Evolutionary conservation across 2,797 vertebrate species (phyloP), one percentile per base, ranked within the genome.

Genomic region (Enteromius fasciolatus): DNA sequence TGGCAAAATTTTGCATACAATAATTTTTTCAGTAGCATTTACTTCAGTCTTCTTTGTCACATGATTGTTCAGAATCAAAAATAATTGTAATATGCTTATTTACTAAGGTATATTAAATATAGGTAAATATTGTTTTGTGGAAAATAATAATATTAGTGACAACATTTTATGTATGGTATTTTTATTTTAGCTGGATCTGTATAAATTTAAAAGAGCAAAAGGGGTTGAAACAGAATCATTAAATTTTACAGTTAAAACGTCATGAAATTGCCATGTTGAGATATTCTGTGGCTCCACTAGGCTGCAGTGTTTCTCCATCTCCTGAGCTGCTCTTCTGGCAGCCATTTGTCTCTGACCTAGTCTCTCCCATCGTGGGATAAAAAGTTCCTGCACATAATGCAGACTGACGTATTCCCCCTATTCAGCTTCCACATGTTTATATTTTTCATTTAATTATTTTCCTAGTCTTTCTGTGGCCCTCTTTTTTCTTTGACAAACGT

Each of bases 221-320:
- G 12, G 11, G 23, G 12, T 25, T 25, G 0, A 15, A 25, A 61
- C 28, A 11, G 11, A 23, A 31, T 31, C 69, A 20, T 18, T 50
- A 20, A 3, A 31, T 31, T 9, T 28, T 20, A 31, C 2, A 48
- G 12, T 69, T 69, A 17, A 46, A 70, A 39, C 11, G 52, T 9
- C 33, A 74, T 18, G 85, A 44, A 25, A 85, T 89, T 67, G 83
- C 70, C 14, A 28, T 9, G 10, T 9, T 73, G 64, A 69, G 4
- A 14, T 44, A 57, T 41, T 57, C 10, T 57, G 8, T 50, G 44
- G 57, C 63, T 85, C 93, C 93, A 92, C 90, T 89, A 93, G 94
- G 90, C 69, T 87, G 93, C 92, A 94, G 92, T 89, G 89, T 92
- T 92, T 89, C 86, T 86, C 84, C 75, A 69, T 18, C 23, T n/a